These are phyloP conservation scores for Pelobates cultripes DNA, from an alignment of 2,797 vertebrate species.

Conservation along the genomic window DNA sequence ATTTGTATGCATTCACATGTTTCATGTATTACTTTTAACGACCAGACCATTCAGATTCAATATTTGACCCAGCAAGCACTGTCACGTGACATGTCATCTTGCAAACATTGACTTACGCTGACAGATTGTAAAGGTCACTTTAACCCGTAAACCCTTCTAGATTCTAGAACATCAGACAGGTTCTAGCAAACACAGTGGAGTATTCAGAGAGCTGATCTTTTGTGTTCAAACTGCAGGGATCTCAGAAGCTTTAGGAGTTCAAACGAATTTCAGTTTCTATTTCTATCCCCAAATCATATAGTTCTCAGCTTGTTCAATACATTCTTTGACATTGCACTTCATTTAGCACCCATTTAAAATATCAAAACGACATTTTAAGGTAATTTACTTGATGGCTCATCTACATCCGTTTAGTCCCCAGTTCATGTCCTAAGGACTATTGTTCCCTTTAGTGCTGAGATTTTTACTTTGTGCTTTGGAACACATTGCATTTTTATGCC, in stretches of 20 bases:
- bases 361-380: conserved; percentile 56
- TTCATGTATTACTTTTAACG: not conserved
- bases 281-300: conserved; percentile 45
- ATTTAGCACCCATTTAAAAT: conserved; percentile 69
- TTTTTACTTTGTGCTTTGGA: not conserved
- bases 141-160: too few relatives aligned
- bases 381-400: conserved; percentile 59
- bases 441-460: not conserved
- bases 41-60: not conserved
- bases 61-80: not conserved
- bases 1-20: not conserved
- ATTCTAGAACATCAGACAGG: not conserved
- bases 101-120: too few relatives aligned
- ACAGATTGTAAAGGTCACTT: too few relatives aligned
- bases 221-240: conserved; percentile 55
- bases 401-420: conserved; percentile 46
- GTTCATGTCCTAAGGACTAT: conserved; percentile 55
- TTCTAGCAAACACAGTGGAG: not conserved
- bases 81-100: too few relatives aligned
- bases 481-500: not conserved
- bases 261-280: conserved; percentile 24
- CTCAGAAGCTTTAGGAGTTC: conserved; percentile 48
- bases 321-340: conserved; percentile 67
- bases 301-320: conserved; percentile 59
- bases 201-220: conserved; percentile 59